Evolutionary conservation across 2,113 vertebrate genomes (phyloP).

Genomic region (Microcebus murinus): DNA sequence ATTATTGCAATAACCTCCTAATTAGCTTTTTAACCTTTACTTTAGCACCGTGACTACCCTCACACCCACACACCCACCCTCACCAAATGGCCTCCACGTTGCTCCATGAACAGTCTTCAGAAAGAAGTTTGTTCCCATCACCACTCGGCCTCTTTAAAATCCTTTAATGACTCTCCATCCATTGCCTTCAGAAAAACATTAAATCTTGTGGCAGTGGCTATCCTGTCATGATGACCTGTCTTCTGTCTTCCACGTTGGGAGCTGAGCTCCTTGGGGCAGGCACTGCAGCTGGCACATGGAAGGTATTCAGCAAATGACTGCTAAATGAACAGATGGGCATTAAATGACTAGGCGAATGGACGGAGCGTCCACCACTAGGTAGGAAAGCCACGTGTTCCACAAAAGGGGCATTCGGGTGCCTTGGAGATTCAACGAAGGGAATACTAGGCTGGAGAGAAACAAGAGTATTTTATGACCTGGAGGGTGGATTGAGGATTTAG

Average conservation of each 20-base stretch:
- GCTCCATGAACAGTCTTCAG: background rate
- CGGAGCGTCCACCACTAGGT: background rate
- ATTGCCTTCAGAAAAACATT: background rate
- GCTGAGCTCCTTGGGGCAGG: background rate
- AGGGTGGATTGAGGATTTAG: background rate
- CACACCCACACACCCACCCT: background rate
- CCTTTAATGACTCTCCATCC: background rate
- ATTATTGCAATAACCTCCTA: background rate
- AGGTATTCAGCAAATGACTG: background rate
- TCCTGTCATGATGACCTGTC: background rate
- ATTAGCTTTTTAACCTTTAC: background rate
- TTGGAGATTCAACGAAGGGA: background rate
- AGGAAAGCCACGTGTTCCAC: accelerated
- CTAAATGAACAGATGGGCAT: background rate
- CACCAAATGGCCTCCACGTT: background rate
- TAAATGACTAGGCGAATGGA: background rate
- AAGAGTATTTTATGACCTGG: background rate
- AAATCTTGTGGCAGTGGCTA: background rate
- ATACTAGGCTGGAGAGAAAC: background rate
- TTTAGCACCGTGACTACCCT: background rate
- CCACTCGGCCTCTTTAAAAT: background rate
- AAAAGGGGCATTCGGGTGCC: background rate
- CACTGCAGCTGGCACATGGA: background rate
- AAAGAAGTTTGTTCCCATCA: background rate
- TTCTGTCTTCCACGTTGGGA: background rate